Base-by-base conservation (phyloP, 2,888 invertebrate species). In the Seira musarum region DNA sequence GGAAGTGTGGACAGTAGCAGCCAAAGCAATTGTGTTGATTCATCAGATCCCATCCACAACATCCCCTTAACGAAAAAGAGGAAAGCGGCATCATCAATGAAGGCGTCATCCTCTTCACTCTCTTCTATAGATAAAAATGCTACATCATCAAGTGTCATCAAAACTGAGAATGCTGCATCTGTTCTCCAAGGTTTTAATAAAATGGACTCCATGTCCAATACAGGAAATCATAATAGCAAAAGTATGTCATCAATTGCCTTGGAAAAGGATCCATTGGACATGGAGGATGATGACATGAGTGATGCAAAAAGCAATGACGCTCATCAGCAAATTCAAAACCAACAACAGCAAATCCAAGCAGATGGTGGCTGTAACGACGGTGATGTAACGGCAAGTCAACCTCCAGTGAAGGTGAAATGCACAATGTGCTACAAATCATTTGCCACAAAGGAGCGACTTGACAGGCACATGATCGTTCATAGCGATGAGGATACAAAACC, bases 401-500 rank as follows among this genome's bases (percentile, higher is more conserved):
- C 74, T 10, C 70, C 79, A 64, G 81, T 88, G 46, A 90, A 90
- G 78, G 89, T 90, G 2, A 93, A 93, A 87, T 94, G 93, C 88
- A 90, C 90, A 1, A 89, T 91, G 86, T 94, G 93, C 87, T 92
- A 92, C 87, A 93, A 93, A 88, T 89, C 91, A 35, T 93, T 93
- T 88, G 90, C 91, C 1, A 90, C 91, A 5, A 90, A 91, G 83
- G 92, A 93, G 71, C 89, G 93, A 75, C 89, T 93, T 10, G 90
- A 90, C 88, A 90, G 90, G 79, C 94, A 94, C 88, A 91, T 91
- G 90, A 88, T 92, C 84, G 92, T 92, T 22, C 94, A 94, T 87
- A 92, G 92, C 70, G 91, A 90, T 6, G 93, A 93, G 83, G 92
- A 93, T 81, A 89, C 91, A n/a, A 94, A 94, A 88, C 93, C 93